Evolutionary conservation across 2,797 vertebrate species (phyloP).

Genomic region (Muscicapa striata): DNA sequence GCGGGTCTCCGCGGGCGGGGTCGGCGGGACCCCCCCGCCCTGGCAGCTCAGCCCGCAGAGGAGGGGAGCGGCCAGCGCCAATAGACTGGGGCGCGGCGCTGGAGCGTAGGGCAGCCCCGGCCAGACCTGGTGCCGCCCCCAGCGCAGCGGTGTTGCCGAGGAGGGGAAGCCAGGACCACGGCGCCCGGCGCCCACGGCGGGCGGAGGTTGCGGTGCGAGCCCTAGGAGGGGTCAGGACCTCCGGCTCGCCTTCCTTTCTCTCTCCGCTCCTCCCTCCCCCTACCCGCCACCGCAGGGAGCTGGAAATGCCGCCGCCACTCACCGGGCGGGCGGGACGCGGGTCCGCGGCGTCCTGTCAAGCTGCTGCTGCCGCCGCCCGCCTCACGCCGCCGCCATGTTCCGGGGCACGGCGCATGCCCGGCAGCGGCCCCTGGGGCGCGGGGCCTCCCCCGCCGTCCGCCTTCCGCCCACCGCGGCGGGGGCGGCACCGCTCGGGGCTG

Average conservation of each 20-base stretch:
- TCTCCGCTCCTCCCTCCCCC: neutral
- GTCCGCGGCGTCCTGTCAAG: constrained; percentile 30
- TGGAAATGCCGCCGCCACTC: constrained; percentile 6
- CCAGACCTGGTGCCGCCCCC: neutral
- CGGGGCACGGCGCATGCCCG: constrained; percentile 77
- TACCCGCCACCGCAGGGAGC: neutral
- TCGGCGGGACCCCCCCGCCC: neutral
- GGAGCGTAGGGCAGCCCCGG: neutral
- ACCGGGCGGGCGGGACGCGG: neutral
- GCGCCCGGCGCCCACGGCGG: neutral
- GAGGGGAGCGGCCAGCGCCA: neutral
- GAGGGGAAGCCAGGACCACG: neutral
- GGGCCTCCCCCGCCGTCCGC: neutral
- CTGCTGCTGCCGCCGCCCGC: neutral
- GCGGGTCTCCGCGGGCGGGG: neutral
- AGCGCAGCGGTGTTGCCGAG: neutral
- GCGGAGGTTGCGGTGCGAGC: neutral
- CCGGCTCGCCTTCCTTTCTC: neutral
- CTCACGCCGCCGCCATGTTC: constrained; percentile 75
- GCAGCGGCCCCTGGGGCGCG: constrained; percentile 59
- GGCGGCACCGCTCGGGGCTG: neutral
- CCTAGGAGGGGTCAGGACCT: neutral
- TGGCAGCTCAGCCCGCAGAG: neutral
- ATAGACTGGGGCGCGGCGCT: too few relatives aligned
- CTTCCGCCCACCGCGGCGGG: neutral